These are phyloP conservation scores for Drosophila littoralis DNA, from an alignment of 1,140 invertebrate genomes.

Conservation along the genomic window DNA sequence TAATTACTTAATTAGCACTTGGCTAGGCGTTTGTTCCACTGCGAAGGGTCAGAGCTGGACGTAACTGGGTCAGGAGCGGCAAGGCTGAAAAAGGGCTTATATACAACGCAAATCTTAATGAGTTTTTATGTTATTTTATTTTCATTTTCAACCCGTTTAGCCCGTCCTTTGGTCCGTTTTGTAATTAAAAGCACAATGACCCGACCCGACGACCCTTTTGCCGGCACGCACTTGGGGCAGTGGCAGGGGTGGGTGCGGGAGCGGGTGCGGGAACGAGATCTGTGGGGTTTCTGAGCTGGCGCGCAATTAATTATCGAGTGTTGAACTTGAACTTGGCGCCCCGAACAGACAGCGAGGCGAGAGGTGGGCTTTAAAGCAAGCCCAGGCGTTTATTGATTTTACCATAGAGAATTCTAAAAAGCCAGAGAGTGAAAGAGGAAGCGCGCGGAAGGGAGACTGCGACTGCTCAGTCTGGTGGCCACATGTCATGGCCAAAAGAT, in stretches of 20 bases:
- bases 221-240: slow-evolving; percentile 51
- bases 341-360: not conserved
- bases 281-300: slow-evolving; percentile 18
- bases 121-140: slow-evolving; percentile 50
- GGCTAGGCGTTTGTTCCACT: slow-evolving; percentile 3
- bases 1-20: slow-evolving; percentile 76
- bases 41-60: slow-evolving; percentile 39
- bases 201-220: slow-evolving; percentile 56
- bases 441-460: not conserved
- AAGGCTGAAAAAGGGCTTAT: slow-evolving; percentile 49
- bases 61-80: slow-evolving; percentile 70
- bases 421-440: not conserved
- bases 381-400: slow-evolving; percentile 59
- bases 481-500: slow-evolving; percentile 75
- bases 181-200: slow-evolving; percentile 81
- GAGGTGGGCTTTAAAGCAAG: slow-evolving; percentile 46
- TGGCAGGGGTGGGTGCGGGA: not conserved
- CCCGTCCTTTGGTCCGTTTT: slow-evolving; percentile 42
- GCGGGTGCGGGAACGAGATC: not conserved
- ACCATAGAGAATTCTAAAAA: not conserved
- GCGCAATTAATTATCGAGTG: slow-evolving; percentile 77
- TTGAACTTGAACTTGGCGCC: slow-evolving; percentile 76
- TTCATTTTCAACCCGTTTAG: slow-evolving; percentile 7
- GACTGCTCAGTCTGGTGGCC: slow-evolving; percentile 54
- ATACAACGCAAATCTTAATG: slow-evolving; percentile 65